Evolutionary conservation across 2,113 vertebrate species (phyloP).

Genomic region (Melanerpes formicivorus): DNA sequence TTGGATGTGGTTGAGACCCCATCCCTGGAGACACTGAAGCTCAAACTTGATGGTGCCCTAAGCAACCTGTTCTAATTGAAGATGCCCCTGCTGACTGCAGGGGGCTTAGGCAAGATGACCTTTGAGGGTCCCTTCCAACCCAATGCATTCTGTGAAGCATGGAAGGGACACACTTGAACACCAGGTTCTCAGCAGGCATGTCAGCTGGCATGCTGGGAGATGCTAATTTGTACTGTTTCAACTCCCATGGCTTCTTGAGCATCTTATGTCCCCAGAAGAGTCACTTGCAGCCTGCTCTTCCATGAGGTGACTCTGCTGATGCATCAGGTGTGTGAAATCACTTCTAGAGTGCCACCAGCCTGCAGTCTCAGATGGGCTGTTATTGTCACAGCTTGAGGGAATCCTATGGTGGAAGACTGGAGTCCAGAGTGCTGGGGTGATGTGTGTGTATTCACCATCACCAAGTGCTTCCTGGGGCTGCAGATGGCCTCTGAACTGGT

Average conservation of each 20-base stretch:
- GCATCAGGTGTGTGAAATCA: not conserved
- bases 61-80: no score
- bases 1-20: no score
- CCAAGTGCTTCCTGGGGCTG: not conserved
- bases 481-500: rapidly evolving
- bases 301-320: not conserved
- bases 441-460: not conserved
- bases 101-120: no score
- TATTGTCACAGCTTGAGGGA: not conserved
- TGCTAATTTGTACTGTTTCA: not conserved
- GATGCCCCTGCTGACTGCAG: no score
- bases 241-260: not conserved
- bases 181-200: not conserved
- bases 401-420: not conserved
- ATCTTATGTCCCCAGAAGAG: conserved; percentile 1
- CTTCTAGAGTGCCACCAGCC: not conserved
- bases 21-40: no score
- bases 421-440: not conserved
- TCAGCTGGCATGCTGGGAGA: not conserved
- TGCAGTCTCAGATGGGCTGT: not conserved
- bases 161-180: not conserved
- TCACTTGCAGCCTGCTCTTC: not conserved
- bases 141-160: no score
- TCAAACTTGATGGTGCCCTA: no score
- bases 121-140: no score